Percentiles rank a stretch among this genome's conserved stretches.
phyloP scores from a whole-genome alignment of 1,140 invertebrate species.

The Tenebrio molitor region DNA sequence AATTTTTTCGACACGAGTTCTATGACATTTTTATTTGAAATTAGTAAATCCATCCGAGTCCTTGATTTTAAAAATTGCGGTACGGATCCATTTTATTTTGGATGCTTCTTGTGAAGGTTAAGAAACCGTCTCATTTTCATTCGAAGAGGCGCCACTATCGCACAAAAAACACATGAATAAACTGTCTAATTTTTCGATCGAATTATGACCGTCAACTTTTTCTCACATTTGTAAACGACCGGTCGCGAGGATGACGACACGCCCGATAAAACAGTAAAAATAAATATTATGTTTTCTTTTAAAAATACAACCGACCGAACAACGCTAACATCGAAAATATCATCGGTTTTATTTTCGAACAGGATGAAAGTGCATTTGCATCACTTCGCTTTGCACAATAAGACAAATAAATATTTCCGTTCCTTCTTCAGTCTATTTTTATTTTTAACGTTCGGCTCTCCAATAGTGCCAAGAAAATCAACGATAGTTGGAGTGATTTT shows the following conservation, averaged over 20 bases:
- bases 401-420: not conserved
- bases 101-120: not conserved
- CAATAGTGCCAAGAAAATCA: no score
- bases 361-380: conserved; percentile 4
- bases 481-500: no score
- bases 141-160: not conserved
- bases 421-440: not conserved
- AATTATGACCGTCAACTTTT: no score
- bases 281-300: no score
- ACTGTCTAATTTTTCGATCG: no score
- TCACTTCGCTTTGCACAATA: conserved; percentile 9
- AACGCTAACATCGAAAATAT: not conserved
- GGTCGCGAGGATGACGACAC: no score
- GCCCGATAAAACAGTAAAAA: no score
- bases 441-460: conserved; percentile 4
- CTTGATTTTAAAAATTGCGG: conserved; percentile 2
- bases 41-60: not conserved
- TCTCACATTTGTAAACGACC: no score
- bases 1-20: conserved; percentile 8
- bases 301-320: no score
- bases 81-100: not conserved
- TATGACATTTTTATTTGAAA: conserved; percentile 33
- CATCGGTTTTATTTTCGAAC: conserved; percentile 1
- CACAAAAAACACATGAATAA: not conserved
- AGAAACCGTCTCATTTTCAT: conserved; percentile 1